phyloP scores from a whole-genome alignment of 2,888 invertebrate genomes.

The Endomychus coccineus region DNA sequence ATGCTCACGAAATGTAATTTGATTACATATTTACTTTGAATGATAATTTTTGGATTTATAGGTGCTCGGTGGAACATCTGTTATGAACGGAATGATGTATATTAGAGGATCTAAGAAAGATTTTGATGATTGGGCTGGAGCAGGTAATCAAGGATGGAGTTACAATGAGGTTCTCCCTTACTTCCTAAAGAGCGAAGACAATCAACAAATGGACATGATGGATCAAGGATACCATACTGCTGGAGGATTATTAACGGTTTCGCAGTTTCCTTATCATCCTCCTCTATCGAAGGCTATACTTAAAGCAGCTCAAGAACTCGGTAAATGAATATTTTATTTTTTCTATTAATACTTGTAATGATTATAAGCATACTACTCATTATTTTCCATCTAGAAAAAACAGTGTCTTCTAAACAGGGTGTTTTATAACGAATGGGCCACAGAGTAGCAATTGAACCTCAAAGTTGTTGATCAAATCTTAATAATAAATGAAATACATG shows the following conservation, averaged over 20 bases:
- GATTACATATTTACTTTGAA: neutral
- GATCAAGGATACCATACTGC: constrained; percentile 69
- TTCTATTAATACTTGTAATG: too few relatives aligned
- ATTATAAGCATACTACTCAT: too few relatives aligned
- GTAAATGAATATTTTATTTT: constrained; percentile 38
- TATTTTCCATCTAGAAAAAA: too few relatives aligned
- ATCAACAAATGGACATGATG: constrained; percentile 60
- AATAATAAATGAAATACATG: too few relatives aligned
- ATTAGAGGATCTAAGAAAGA: constrained; percentile 81
- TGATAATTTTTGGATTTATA: constrained; percentile 30
- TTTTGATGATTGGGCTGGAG: constrained; percentile 79
- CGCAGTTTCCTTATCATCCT: constrained; percentile 80
- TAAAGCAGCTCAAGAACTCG: constrained; percentile 70
- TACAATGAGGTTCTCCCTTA: constrained; percentile 85
- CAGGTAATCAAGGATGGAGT: constrained; percentile 83
- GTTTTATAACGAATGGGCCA: too few relatives aligned
- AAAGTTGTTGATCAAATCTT: too few relatives aligned
- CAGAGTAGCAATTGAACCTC: too few relatives aligned
- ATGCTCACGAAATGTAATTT: neutral
- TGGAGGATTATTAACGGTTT: constrained; percentile 71
- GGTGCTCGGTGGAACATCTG: constrained; percentile 87
- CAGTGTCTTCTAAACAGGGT: too few relatives aligned
- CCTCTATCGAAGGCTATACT: constrained; percentile 72
- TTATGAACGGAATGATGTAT: constrained; percentile 95
- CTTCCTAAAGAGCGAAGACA: constrained; percentile 82